Evolutionary conservation across 2,113 vertebrate species (phyloP), one percentile per base, ranked within the genome.

Genomic region (Pyrgilauda ruficollis): DNA sequence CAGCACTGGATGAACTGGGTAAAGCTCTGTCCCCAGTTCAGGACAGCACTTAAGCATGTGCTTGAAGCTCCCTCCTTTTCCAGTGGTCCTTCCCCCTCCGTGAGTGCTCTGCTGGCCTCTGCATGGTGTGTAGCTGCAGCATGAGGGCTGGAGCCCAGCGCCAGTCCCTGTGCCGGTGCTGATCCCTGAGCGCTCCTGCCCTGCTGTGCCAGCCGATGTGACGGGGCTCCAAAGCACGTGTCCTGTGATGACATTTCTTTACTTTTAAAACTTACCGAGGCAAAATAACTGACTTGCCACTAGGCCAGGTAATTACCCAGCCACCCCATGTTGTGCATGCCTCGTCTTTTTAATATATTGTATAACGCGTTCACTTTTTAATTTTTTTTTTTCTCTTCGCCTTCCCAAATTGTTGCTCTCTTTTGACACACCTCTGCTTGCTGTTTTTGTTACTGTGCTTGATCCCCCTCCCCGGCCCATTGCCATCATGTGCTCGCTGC

Each of bases 401-500:
- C 87, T 96, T 37, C 93, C 84, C 91, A 92, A 96, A 96, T 94
- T 84, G 69, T 95, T 95, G 86, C 96, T 97, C 87, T 96, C 90
- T 96, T 96, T 95, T 96, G 97, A 97, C 94, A 95, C 95, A 96
- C 94, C 87, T 97, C 91, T 98, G 98, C 97, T 98, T 97, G 97
- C 96, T 96, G 89, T 97, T 97, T 98, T 91, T 97, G 95, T 97
- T 96, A 93, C 94, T 97, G 94, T 97, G 96, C 96, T 98, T 98
- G 97, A 89, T 89, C 76, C 91, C 97, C 95, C 94, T 96, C 97
- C 97, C 98, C 20, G 97, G 96, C 96, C 97, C 97, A 97, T 97
- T 97, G 97, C 97, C 96, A 76, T 98, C 97, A 97, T 97, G 97
- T 97, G 96, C 96, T 97, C 93, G 88, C 97, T 98, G 98, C 97